phyloP scores from a whole-genome alignment of 2,113 vertebrate species.

The human region GRCh38 chr1:54665501-54666000 shows the following conservation, averaged over 20 bases:
- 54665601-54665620: not conserved
- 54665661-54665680: not conserved
- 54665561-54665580: not conserved
- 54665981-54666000: not conserved
- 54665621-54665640: not conserved
- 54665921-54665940: not conserved
- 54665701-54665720: not conserved
- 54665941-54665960: not conserved
- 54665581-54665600: not conserved
- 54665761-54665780: not conserved
- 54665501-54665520: not conserved
- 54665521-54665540: not conserved
- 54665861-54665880: not conserved
- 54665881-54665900: rapidly evolving
- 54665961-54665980: not conserved
- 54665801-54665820: not conserved
- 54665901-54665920: not conserved
- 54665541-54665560: not conserved
- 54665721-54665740: not conserved
- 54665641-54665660: not conserved
- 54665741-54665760: rapidly evolving
- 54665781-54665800: not conserved
- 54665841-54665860: not conserved
- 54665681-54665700: not conserved
- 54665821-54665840: not conserved